Evolutionary conservation across 2,888 invertebrate species (phyloP).

Genomic region (Synanthedon formicaeformis): DNA sequence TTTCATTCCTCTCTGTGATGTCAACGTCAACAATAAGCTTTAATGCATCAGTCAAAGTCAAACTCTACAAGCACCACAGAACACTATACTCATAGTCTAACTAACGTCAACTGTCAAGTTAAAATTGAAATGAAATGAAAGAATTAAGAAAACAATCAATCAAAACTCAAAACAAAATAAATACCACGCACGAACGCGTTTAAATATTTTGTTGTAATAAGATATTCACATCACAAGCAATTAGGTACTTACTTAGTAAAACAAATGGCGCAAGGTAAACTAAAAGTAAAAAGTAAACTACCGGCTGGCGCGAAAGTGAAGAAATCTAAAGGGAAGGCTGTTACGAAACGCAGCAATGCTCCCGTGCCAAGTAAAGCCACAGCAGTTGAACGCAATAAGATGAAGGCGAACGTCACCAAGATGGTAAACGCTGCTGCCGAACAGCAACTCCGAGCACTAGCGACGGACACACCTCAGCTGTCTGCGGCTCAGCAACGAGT

Average conservation of each 20-base stretch:
- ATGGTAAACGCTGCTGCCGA: conserved; percentile 79
- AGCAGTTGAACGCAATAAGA: conserved; percentile 70
- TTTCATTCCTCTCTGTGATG: too few relatives aligned
- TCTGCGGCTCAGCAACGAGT: conserved; percentile 59
- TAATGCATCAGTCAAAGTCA: too few relatives aligned
- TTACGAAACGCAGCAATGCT: conserved; percentile 73
- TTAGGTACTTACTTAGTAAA: background rate
- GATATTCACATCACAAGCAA: background rate
- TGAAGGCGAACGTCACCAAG: conserved; percentile 76
- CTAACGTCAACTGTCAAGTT: too few relatives aligned
- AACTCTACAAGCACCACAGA: too few relatives aligned
- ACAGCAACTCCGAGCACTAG: conserved; percentile 73
- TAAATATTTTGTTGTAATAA: background rate
- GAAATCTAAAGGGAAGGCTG: conserved; percentile 64
- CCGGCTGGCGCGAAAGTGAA: conserved; percentile 69
- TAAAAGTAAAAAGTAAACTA: conserved; percentile 75
- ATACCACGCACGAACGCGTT: background rate
- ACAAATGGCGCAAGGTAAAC: conserved; percentile 76
- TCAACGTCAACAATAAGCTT: too few relatives aligned
- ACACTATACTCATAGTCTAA: too few relatives aligned
- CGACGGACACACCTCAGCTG: conserved; percentile 61
- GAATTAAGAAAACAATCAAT: too few relatives aligned
- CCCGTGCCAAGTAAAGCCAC: conserved; percentile 75
- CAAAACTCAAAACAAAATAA: too few relatives aligned
- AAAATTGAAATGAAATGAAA: too few relatives aligned